phyloP scores from a whole-genome alignment of 2,797 vertebrate species.

The Danio choprae region DNA sequence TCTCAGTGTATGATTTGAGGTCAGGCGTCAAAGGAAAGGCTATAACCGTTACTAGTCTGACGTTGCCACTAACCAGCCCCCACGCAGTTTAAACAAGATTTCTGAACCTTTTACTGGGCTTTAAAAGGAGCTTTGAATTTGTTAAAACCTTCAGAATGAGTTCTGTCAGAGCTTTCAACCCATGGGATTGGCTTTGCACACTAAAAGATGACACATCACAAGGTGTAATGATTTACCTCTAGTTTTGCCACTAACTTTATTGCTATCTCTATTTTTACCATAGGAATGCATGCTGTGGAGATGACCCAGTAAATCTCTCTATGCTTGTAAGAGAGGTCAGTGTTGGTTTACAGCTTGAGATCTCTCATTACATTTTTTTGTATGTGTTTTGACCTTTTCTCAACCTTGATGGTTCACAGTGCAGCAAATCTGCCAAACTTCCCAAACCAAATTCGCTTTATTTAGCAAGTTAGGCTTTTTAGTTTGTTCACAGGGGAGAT shows the following conservation, averaged over 20 bases:
- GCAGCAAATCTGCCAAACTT: conserved; percentile 22
- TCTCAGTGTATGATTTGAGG: conserved; percentile 67
- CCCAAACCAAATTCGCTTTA: conserved; percentile 15
- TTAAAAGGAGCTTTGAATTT: not conserved
- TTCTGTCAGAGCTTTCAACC: not conserved
- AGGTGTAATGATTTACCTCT: conserved; percentile 42
- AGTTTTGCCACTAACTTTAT: conserved; percentile 64
- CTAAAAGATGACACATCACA: conserved; percentile 16
- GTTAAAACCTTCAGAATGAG: not conserved
- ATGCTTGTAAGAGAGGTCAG: conserved; percentile 37
- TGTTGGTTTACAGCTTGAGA: conserved; percentile 6
- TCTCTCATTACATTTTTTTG: conserved; percentile 35
- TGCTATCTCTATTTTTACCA: conserved; percentile 73
- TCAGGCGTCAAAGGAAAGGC: conserved; percentile 67
- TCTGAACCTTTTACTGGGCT: conserved; percentile 25
- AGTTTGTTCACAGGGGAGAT: conserved; percentile 20
- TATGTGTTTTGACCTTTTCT: conserved; percentile 25
- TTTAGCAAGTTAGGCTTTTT: conserved; percentile 31
- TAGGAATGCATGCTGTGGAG: conserved; percentile 69
- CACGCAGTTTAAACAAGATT: conserved; percentile 36
- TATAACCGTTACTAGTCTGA: conserved; percentile 64
- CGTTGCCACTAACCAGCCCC: not conserved
- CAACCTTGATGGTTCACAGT: conserved; percentile 8
- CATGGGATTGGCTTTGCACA: not conserved
- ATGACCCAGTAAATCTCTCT: conserved; percentile 56